phyloP scores from a whole-genome alignment of 64 coral and sea anemone species.

The Astreopora myriophthalma region DNA sequence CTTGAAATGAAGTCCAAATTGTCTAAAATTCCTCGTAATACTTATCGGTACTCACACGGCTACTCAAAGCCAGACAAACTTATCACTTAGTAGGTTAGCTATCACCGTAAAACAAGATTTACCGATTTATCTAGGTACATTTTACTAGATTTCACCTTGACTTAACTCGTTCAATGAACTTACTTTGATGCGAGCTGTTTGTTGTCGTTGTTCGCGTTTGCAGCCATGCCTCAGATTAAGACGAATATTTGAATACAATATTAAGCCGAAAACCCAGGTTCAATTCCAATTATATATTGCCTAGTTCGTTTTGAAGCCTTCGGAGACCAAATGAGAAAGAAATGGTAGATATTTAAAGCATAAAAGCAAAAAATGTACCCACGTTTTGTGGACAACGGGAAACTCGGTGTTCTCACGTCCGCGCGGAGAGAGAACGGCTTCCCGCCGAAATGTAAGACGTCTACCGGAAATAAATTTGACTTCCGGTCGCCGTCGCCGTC shows the following conservation, averaged over 20 bases:
- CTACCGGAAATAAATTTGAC: slow-evolving; percentile 36
- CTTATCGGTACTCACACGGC: background rate
- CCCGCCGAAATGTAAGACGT: slow-evolving; percentile 44
- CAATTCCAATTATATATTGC: slow-evolving; percentile 3
- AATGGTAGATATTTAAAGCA: background rate
- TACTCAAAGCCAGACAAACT: background rate
- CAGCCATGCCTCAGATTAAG: background rate
- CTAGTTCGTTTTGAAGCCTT: slow-evolving; percentile 14
- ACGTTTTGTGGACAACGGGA: slow-evolving; percentile 13
- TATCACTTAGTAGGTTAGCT: slow-evolving; percentile 8
- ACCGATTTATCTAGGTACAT: background rate
- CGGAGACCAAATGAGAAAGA: slow-evolving; percentile 16
- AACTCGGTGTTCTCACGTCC: slow-evolving; percentile 16
- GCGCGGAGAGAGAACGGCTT: background rate
- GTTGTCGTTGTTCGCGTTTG: background rate
- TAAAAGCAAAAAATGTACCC: background rate
- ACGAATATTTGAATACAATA: slow-evolving; percentile 7
- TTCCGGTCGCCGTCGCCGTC: slow-evolving; percentile 44
- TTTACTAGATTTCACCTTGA: slow-evolving; percentile 10
- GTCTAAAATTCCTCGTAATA: background rate
- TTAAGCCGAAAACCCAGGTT: slow-evolving; percentile 4
- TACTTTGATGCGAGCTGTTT: too few relatives aligned
- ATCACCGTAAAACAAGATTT: slow-evolving; percentile 11
- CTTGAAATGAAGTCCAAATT: slow-evolving; percentile 6
- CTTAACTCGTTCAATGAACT: slow-evolving; percentile 27